phyloP scores from a whole-genome alignment of 2,113 vertebrate genomes.

The Brienomyrus longianalis region DNA sequence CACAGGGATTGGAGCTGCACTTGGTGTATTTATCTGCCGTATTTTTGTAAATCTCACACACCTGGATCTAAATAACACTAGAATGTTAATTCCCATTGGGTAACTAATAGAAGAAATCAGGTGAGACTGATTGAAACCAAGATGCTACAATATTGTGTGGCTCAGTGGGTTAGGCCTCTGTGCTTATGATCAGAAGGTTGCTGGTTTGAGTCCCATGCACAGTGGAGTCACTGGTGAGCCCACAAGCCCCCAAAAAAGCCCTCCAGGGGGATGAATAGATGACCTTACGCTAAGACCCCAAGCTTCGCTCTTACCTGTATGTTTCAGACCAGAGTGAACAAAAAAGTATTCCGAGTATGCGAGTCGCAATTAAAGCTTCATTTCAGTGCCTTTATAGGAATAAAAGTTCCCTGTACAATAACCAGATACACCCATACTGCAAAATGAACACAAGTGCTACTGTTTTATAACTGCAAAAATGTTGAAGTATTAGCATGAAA shows the following conservation, averaged over 20 bases:
- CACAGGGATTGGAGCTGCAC: neutral
- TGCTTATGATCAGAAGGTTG: neutral
- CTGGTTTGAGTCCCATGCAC: neutral
- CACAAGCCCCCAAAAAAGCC: neutral
- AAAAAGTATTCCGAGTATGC: neutral
- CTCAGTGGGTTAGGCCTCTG: neutral
- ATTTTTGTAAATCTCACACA: neutral
- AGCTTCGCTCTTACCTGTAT: neutral
- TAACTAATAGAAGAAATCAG: conserved; percentile 22
- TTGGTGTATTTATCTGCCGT: neutral
- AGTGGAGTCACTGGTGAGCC: neutral
- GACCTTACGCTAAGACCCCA: neutral
- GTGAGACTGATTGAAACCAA: neutral
- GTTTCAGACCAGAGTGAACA: neutral
- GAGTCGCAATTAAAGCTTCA: neutral
- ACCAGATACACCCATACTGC: neutral
- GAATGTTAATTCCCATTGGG: conserved; percentile 17
- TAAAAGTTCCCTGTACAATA: neutral
- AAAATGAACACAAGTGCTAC: neutral
- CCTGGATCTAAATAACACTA: neutral
- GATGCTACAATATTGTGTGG: neutral
- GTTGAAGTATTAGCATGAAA: neutral
- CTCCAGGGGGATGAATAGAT: neutral
- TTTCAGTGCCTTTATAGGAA: neutral
- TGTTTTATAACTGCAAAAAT: neutral